Percentiles rank a stretch among this genome's conserved stretches.
Conservation (phyloP, 2,888 invertebrate genomes). For the Leucophenga maculata region DNA sequence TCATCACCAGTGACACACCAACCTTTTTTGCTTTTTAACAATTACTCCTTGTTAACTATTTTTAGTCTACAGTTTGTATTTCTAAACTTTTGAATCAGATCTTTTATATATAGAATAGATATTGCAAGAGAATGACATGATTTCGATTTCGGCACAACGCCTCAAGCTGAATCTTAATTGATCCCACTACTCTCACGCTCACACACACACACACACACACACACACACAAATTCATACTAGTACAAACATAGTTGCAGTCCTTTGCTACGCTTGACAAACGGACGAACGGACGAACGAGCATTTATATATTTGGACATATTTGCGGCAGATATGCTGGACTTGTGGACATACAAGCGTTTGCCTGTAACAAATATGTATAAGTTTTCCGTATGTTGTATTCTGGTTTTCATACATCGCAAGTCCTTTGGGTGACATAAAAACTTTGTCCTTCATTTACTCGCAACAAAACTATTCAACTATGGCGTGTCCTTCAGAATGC, state of each 20-base stretch:
- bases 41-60: too few species aligned
- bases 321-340: too few species aligned
- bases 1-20: too few species aligned
- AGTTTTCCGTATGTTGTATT: conserved; percentile 14
- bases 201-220: background rate
- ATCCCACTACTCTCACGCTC: background rate
- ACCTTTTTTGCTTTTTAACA: too few species aligned
- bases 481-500: background rate
- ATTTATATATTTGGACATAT: too few species aligned
- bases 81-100: background rate
- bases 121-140: conserved; percentile 7
- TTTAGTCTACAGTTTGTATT: too few species aligned
- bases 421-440: conserved; percentile 14
- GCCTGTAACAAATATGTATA: conserved; percentile 13
- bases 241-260: too few species aligned
- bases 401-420: background rate
- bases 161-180: conserved; percentile 20
- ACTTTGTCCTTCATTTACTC: conserved; percentile 20
- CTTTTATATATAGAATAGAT: background rate
- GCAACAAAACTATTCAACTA: conserved; percentile 18
- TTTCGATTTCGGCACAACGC: conserved; percentile 17
- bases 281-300: too few species aligned
- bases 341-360: background rate
- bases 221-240: background rate
- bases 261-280: too few species aligned